Evolutionary conservation across 2,888 invertebrate species (phyloP).

Genomic region (Pyrrhosoma nymphula): DNA sequence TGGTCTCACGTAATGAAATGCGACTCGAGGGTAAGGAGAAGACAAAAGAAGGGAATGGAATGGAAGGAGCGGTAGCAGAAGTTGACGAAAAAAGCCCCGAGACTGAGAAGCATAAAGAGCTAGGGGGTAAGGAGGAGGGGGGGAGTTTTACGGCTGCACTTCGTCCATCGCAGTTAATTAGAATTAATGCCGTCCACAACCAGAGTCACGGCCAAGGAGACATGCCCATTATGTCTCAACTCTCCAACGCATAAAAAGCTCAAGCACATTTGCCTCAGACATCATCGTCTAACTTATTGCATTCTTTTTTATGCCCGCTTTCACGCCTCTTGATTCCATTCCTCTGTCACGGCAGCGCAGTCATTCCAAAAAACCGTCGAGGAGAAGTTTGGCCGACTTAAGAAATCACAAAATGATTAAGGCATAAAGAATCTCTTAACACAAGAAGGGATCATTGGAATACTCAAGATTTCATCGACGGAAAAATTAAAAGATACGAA

Average conservation of each 20-base stretch:
- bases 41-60: neutral
- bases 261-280: neutral
- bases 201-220: neutral
- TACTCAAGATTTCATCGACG: no score
- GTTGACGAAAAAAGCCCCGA: neutral
- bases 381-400: neutral
- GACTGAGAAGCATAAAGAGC: neutral
- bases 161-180: constrained; percentile 32
- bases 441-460: neutral
- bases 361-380: neutral
- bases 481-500: no score
- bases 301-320: neutral
- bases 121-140: neutral
- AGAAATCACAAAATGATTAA: neutral
- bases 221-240: neutral
- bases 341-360: neutral
- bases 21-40: neutral
- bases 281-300: constrained; percentile 10
- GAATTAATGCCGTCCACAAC: constrained; percentile 48
- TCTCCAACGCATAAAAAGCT: neutral
- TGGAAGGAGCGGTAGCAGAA: neutral
- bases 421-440: neutral
- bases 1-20: constrained; percentile 17
- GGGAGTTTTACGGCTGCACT: constrained; percentile 39
- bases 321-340: neutral